phyloP scores from a whole-genome alignment of 2,888 invertebrate species.

The Onthophagus sagittarius region DNA sequence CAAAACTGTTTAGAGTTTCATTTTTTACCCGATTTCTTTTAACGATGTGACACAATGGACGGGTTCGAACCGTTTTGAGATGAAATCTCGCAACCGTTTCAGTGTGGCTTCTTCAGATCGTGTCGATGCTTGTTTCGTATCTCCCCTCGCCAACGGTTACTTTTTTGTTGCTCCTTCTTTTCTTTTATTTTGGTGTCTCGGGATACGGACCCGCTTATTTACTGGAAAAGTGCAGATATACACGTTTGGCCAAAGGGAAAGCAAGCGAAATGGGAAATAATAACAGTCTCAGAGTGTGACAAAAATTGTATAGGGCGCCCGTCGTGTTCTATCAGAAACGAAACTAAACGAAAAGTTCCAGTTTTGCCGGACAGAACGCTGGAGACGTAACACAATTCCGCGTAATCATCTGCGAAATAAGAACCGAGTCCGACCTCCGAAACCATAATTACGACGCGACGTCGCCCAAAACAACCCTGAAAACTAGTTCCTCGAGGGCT shows the following conservation, averaged over 20 bases:
- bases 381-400: background rate
- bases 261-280: background rate
- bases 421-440: background rate
- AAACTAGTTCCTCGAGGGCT: background rate
- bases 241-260: background rate
- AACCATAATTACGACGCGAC: background rate
- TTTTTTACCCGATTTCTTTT: background rate
- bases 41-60: background rate
- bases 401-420: background rate
- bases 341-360: background rate
- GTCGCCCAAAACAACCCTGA: background rate
- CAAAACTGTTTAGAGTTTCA: background rate
- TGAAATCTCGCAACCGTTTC: background rate
- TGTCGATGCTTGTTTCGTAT: background rate
- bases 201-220: background rate
- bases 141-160: background rate
- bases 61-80: background rate
- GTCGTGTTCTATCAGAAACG: background rate
- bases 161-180: background rate
- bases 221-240: background rate
- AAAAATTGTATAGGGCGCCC: background rate
- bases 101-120: background rate
- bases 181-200: background rate
- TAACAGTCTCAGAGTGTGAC: background rate
- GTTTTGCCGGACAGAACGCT: background rate